Base-by-base conservation (phyloP, 2,888 invertebrate species). In the Blastobasis adustella region DNA sequence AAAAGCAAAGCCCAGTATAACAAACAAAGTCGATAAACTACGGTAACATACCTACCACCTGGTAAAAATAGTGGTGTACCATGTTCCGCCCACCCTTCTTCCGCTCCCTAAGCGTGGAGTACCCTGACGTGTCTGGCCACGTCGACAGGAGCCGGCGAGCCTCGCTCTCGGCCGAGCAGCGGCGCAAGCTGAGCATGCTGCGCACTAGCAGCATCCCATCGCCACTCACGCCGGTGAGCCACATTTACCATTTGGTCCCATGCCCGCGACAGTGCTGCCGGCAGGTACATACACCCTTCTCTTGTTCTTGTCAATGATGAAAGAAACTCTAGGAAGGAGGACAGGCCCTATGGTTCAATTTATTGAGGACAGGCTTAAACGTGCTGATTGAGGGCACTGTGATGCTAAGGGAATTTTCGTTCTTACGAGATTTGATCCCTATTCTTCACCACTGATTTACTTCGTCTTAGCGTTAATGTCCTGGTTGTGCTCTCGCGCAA, bases 231-330 rank as follows among this genome's bases (percentile, higher is more conserved):
- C 84, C 87, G 84, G 89, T 89, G 87, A 88, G 89, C 85, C 83
- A 89, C 84, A 88, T 89, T 83, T 89, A 86, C 89, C 89, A 88
- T 82, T 79, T 82, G 84, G 87, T 88, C 73, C 81, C 79, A 81
- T 89, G 89, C 81, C 89, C 89, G 65, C 82, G 86, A 81, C 78
- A 83, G 67, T 89, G 89, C 84, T 89, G 89, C 76, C 68, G 76
- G 63, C 86, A 89, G 89, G 89, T 89, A 88, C 69, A 69, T 45
- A 9, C 23, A 8, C 43, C 7, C 39, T 37, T 43, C 42, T 9
- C 10, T 43, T 43, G 43, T 23, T 23, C 23, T 23, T 23, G 23
- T 1, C 1, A 23, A 23, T 23, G 23, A 23, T 23, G 23, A 23
- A 23, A 23, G 23, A 23, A 23, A 23, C 23, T 23, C 23, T 23